Evolutionary conservation across 2,797 vertebrate species (phyloP).

Genomic region (Sebastes trivittatus): DNA sequence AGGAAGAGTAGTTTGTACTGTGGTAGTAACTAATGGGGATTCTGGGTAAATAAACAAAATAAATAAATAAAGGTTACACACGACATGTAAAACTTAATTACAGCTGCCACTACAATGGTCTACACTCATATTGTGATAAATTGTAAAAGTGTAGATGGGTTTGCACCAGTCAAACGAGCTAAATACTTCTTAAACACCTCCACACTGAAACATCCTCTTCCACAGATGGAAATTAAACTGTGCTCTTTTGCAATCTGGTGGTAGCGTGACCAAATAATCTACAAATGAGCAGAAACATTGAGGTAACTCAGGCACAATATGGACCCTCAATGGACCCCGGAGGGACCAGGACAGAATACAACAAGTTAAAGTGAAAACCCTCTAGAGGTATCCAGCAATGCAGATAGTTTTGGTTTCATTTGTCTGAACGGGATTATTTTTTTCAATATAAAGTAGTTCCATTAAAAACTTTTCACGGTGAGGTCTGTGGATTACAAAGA

Average conservation of each 20-base stretch:
- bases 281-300: slow-evolving; percentile 15
- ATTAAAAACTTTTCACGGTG: not conserved
- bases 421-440: not conserved
- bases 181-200: not conserved
- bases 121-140: not conserved
- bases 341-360: not conserved
- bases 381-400: not conserved
- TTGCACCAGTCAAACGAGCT: not conserved
- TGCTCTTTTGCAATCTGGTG: not conserved
- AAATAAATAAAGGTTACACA: not conserved
- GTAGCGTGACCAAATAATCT: not conserved
- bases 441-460: not conserved
- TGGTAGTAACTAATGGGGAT: too few relatives aligned
- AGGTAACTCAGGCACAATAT: not conserved
- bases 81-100: not conserved
- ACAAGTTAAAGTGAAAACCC: not conserved
- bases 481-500: not conserved
- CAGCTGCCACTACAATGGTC: not conserved
- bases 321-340: not conserved
- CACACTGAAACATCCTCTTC: not conserved
- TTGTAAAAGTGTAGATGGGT: slow-evolving; percentile 10
- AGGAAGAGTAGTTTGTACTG: too few relatives aligned
- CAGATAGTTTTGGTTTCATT: not conserved
- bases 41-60: not conserved
- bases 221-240: not conserved